Base-by-base conservation (phyloP, 2,888 invertebrate species). In the Patella ulyssiponensis region DNA sequence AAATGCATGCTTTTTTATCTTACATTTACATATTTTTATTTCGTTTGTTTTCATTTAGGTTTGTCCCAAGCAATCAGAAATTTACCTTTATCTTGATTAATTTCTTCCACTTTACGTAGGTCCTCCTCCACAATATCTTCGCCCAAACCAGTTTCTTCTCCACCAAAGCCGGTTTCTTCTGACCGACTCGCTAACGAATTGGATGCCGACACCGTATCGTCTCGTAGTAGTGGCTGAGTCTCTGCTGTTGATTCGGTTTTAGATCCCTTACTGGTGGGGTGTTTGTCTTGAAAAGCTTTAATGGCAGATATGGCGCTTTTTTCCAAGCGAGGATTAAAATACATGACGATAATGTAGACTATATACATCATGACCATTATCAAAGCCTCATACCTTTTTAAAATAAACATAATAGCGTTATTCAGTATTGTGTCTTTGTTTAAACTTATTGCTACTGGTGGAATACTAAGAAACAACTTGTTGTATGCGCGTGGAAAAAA, bases 331-430 rank as follows among this genome's bases (percentile, higher is more conserved):
- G 94, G 92, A 92, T 98, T 98, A 92, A 95, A 97, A 81, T 95
- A 95, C 86, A 98, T 94, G 74, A 92, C 95, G 12, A 96, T 91
- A 92, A 97, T 97, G 93, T 98, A 98, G 51, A 96, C 93, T 0
- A 94, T 94, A 92, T 98, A 98, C 93, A 96, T 95, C 20, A 96
- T 88, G 86, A 98, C 92, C 95, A 98, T 96, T 84, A 96, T 94
- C n/a, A 96, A 92, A 0, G 97, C 95, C 92, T 98, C 98, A 51
- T 95, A 94, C 97, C 97, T 96, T 44, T n/a, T 44, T 9, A 44
- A 44, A 0, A 44, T 44, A 44, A 44, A 44, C 7, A 9, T 0
- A 5, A 33, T 33, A 33, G 0, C 7, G 33, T 33, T 33, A 33
- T 33, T 33, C 5, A 5, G 33, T 5, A 5, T 5, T 33, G 33